Evolutionary conservation across 2,113 vertebrate genomes (phyloP).

Genomic region (Dromas ardeola): DNA sequence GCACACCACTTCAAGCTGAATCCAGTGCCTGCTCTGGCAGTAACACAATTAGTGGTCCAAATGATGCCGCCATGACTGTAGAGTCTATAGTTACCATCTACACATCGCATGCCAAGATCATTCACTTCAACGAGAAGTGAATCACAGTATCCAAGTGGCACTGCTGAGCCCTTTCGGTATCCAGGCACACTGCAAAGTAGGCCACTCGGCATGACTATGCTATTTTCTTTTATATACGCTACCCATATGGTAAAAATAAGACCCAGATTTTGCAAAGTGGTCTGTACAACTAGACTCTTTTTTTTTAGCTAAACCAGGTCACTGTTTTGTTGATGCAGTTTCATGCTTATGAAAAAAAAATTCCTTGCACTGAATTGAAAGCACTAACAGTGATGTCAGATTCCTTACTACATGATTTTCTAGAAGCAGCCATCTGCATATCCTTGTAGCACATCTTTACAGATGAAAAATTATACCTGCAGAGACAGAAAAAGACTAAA

Average conservation of each 20-base stretch:
- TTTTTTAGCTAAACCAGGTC: constrained; percentile 12
- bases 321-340: not conserved
- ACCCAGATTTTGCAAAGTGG: not conserved
- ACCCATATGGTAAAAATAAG: constrained; percentile 3
- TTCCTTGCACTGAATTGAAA: not conserved
- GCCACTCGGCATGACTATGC: constrained; percentile 2
- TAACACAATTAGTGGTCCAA: not conserved
- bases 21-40: not conserved
- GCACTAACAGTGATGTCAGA: not conserved
- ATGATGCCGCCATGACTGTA: not conserved
- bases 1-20: not conserved
- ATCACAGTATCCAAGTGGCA: not conserved
- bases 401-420: not conserved
- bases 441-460: not conserved
- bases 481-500: not conserved
- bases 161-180: not conserved
- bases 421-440: not conserved
- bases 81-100: not conserved
- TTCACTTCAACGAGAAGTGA: not conserved
- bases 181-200: not conserved
- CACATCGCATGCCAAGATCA: not conserved
- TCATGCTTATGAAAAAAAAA: not conserved
- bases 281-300: not conserved
- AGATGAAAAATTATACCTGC: not conserved
- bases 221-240: not conserved